phyloP scores from a whole-genome alignment of 2,113 vertebrate species.

The Mustela lutreola region DNA sequence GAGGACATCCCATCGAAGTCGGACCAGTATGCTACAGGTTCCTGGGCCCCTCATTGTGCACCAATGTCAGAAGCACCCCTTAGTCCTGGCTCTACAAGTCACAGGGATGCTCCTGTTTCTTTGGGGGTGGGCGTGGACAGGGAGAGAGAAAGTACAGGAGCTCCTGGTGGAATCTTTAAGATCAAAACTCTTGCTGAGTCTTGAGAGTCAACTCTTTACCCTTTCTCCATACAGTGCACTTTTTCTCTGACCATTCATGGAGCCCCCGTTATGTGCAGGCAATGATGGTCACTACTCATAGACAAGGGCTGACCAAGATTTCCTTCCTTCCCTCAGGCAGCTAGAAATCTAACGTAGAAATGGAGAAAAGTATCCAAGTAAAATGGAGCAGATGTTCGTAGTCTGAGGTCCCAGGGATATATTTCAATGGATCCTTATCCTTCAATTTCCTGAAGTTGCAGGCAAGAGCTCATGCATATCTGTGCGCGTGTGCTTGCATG shows the following conservation, averaged over 20 bases:
- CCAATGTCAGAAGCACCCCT: background rate
- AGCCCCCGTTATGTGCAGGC: background rate
- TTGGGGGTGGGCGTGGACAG: background rate
- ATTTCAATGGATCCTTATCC: background rate
- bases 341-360: background rate
- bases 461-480: background rate
- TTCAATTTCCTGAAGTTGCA: background rate
- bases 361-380: background rate
- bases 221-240: background rate
- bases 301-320: background rate
- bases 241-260: background rate
- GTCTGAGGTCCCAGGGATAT: background rate
- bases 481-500: background rate
- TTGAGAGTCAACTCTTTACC: background rate
- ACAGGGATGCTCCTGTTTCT: background rate
- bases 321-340: background rate
- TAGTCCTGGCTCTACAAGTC: background rate
- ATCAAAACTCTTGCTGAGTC: too few relatives aligned
- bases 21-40: background rate
- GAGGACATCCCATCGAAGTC: background rate
- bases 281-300: background rate
- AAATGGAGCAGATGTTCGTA: background rate
- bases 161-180: rapidly evolving
- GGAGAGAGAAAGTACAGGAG: background rate
- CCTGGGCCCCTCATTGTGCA: too few relatives aligned